phyloP scores from a whole-genome alignment of 2,888 invertebrate species.

The Noctua fimbriata region DNA sequence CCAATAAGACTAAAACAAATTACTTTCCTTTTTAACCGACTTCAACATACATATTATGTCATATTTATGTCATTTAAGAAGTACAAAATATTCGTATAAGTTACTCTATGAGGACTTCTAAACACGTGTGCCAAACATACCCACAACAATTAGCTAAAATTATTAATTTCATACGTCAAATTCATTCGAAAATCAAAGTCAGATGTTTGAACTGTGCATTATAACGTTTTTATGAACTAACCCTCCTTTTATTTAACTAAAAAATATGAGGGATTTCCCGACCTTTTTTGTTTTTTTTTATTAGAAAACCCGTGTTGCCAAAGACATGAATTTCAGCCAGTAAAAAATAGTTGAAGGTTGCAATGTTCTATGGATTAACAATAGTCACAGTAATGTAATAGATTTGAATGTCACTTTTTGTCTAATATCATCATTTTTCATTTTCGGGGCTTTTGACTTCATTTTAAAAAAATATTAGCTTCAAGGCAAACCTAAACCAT shows the following conservation, averaged over 20 bases:
- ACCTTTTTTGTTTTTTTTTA: neutral
- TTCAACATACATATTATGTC: neutral
- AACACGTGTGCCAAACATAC: neutral
- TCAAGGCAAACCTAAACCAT: neutral
- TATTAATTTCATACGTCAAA: neutral
- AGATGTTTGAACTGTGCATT: neutral
- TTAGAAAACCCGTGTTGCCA: neutral
- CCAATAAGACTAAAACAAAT: slow-evolving; percentile 5
- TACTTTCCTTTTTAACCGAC: slow-evolving; percentile 17
- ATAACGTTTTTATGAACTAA: too few species aligned
- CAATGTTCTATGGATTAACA: neutral
- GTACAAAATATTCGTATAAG: neutral
- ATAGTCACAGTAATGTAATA: neutral
- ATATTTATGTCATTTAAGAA: too few species aligned
- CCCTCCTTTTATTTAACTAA: neutral
- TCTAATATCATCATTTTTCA: too few species aligned
- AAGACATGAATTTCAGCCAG: too few species aligned
- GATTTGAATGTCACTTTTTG: too few species aligned
- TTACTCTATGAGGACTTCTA: neutral
- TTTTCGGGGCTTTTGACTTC: neutral
- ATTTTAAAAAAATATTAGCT: neutral
- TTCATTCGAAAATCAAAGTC: neutral
- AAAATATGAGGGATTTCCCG: neutral
- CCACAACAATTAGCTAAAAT: too few species aligned
- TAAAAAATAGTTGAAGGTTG: too few species aligned